Evolutionary conservation across 1,140 invertebrate species (phyloP), one percentile per base, ranked within the genome.

Genomic region (Euwallacea similis): DNA sequence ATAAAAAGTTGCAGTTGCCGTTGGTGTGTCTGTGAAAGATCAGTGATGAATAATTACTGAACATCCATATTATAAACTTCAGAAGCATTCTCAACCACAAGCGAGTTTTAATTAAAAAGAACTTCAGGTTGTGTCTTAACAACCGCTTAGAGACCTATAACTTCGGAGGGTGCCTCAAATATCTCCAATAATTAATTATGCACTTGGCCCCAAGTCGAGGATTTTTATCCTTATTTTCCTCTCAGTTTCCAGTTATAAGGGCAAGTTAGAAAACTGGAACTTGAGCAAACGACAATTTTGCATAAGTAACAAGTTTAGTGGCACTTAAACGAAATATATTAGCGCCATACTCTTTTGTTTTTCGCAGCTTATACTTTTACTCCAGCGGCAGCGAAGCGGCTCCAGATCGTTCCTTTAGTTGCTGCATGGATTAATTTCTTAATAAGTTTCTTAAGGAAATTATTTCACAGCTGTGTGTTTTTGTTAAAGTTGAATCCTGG

Each of bases 311-410:
- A 63, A 75, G 64, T 75, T 75, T 73, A 73, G 65, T 63, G 66
- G 71, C 66, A 73, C 66, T 73, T 75, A 73, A 75, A 73, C 71
- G 70, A 74, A 74, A 74, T 74, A 72, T 75, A 75, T 75, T 68
- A 73, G 66, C 15, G 59, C 41, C 21, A 33, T 42, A 47, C 44
- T 66, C 54, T 71, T 74, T 71, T 59, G 64, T 63, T 65, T 63
- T 62, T 61, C 59, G 16, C 60, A 60, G 59, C 67, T 63, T 69
- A 69, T 55, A 60, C 68, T 68, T 68, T 68, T 61, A 66, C 64
- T 46, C 13, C 61, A 55, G 46, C 56, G 56, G 21, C 47, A 54
- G 41, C 63, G 63, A 66, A 55, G 53, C 16, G 44, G 56, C 55
- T 11, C 9, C 21, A 33, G 44, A 46, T 66, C 56, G 66, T 33